Evolutionary conservation across 2,113 vertebrate species (phyloP), one percentile per base, ranked within the genome.

Genomic region (Urocitellus parryii): DNA sequence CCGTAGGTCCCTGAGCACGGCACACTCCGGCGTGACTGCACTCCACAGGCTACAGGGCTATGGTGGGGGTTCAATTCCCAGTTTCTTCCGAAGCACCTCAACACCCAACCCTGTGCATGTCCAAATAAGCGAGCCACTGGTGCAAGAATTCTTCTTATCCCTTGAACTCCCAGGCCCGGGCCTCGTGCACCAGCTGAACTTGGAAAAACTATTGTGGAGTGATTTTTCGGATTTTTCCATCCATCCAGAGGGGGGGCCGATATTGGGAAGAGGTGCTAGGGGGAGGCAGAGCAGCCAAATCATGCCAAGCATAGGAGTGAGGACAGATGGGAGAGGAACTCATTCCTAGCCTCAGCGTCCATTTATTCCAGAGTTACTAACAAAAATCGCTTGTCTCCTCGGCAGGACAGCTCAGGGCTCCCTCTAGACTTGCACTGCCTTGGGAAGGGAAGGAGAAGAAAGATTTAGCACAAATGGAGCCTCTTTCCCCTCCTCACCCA

Each of bases 1-100:
- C 24, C 42, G 4, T 18, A 7, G 5, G 8, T 58, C 48, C 67
- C 4, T 8, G 34, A 37, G 10, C 8, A 3, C 3, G 12, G 5
- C 37, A 32, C 22, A 5, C 20, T 16, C 12, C 9, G 4, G 45
- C 1, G 0, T 1, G 45, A 13, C 8, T 27, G 37, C 63, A 77
- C 24, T 22, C 29, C 12, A 1, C 0, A 14, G 48, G 74, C 25
- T 48, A 7, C 34, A 70, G 68, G 42, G 67, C 17, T 22, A 11
- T 24, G 48, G 48, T 11, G 24, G 22, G 9, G 4, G 5, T 8
- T 34, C 32, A n/a, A 20, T 53, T 78, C 25, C n/a, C 2, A 24
- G 91, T 48, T 20, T 37, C 11, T 53, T 73, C 48, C 10, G 4
- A n/a, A 53, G 10, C 34, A n/a, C 37, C 14, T 25, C 25, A 18